These are phyloP conservation scores for roundworm (Caenorhabditis elegans) DNA, from an alignment of 1,140 invertebrate species.

Conservation along the genomic window DNA sequence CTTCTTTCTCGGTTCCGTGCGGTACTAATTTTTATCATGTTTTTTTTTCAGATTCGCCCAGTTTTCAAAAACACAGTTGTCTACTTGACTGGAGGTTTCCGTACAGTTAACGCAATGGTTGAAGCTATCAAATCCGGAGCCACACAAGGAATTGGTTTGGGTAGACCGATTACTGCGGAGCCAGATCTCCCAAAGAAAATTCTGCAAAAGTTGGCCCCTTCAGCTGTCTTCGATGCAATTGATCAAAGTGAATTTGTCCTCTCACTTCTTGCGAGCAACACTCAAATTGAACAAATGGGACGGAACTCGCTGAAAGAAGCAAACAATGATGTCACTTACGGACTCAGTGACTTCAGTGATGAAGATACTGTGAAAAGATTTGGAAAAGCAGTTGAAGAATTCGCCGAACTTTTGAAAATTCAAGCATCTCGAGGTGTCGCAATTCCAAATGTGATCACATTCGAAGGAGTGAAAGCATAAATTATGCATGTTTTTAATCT, in stretches of 20 bases:
- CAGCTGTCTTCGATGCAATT: constrained; percentile 11
- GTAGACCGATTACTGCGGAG: constrained; percentile 48
- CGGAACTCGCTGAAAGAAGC: constrained; percentile 3
- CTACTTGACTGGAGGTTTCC: constrained; percentile 55
- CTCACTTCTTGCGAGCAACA: constrained; percentile 39
- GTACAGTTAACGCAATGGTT: constrained; percentile 50
- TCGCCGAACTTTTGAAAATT: not conserved
- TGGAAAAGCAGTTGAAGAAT: constrained; percentile 10
- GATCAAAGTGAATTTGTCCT: constrained; percentile 38
- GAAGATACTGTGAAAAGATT: not conserved
- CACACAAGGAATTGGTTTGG: constrained; percentile 53
- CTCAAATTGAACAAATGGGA: constrained; percentile 43
- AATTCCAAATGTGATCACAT: not conserved
- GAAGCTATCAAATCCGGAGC: constrained; percentile 36
- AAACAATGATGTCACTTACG: not conserved
- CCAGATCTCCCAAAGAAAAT: constrained; percentile 47
- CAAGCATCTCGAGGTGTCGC: constrained; percentile 1
- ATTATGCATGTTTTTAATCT: too few species aligned
- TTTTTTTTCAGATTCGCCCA: constrained; percentile 11
- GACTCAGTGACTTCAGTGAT: constrained; percentile 1
- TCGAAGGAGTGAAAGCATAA: not conserved
- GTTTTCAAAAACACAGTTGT: constrained; percentile 47
- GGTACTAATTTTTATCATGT: not conserved
- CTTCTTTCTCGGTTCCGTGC: too few species aligned
- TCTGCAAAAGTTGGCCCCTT: not conserved